Conservation (phyloP, 2,888 invertebrate species). For the Clunio marinus region DNA sequence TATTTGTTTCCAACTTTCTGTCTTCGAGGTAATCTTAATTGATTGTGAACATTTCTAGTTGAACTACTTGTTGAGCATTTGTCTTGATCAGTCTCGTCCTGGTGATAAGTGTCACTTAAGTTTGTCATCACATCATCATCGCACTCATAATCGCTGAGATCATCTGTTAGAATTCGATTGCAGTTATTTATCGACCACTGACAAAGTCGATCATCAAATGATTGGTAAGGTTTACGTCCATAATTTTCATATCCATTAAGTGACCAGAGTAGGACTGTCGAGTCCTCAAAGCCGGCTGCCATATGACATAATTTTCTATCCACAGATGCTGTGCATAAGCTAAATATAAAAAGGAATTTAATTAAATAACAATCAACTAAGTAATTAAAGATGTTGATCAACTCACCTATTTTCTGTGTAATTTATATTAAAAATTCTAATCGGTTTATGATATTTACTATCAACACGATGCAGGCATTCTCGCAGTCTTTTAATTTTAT, state of each 20-base stretch:
- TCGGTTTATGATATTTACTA: conserved; percentile 40
- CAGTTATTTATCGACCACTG: conserved; percentile 47
- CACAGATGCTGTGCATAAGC: conserved; percentile 43
- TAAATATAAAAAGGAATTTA: conserved; percentile 31
- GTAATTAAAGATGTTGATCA: background rate
- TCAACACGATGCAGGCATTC: conserved; percentile 33
- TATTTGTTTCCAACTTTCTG: conserved; percentile 13
- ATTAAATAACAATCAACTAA: background rate
- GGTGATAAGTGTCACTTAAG: background rate
- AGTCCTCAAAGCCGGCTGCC: conserved; percentile 49
- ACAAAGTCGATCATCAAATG: conserved; percentile 44
- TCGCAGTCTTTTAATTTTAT: conserved; percentile 38
- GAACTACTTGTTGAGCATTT: background rate
- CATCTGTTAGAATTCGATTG: conserved; percentile 35
- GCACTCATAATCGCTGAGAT: conserved; percentile 40
- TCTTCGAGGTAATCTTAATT: background rate
- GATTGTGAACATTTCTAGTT: background rate
- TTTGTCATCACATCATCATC: conserved; percentile 42
- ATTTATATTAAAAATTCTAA: conserved; percentile 41
- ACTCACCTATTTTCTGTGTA: conserved; percentile 41
- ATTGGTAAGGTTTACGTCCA: conserved; percentile 47
- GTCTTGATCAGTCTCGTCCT: background rate
- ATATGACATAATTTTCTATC: conserved; percentile 49
- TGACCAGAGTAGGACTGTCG: conserved; percentile 49
- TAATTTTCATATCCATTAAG: conserved; percentile 46